Conservation (phyloP, 2,888 invertebrate species). For the Papilio gigon region DNA sequence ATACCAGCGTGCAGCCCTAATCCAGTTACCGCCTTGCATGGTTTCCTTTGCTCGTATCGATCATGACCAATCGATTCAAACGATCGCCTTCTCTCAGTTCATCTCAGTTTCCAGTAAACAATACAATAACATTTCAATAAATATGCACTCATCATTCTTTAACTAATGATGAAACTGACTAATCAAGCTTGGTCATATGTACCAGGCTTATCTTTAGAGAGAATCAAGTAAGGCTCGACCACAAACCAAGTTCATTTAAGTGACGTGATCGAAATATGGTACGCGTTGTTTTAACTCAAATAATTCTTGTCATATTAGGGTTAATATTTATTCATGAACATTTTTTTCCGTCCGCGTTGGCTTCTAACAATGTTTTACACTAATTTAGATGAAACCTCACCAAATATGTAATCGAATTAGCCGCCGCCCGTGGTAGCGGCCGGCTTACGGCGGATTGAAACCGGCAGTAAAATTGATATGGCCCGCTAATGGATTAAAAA, state of each 20-base stretch:
- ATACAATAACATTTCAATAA: background rate
- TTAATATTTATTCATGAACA: background rate
- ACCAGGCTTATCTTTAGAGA: too few relatives aligned
- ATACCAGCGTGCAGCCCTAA: slow-evolving; percentile 25
- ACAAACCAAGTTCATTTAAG: too few relatives aligned
- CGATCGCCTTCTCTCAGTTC: background rate
- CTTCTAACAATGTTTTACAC: background rate
- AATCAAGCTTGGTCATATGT: too few relatives aligned
- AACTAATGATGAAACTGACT: too few relatives aligned
- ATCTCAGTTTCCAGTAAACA: background rate
- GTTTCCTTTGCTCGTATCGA: slow-evolving; percentile 33
- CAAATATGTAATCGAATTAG: slow-evolving; percentile 37
- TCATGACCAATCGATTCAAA: slow-evolving; percentile 26
- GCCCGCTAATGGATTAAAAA: slow-evolving; percentile 37
- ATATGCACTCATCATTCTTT: too few relatives aligned
- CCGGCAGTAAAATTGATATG: slow-evolving; percentile 17
- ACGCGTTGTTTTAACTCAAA: too few relatives aligned
- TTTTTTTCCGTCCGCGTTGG: background rate
- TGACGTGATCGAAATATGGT: too few relatives aligned
- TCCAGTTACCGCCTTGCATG: slow-evolving; percentile 35
- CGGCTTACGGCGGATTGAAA: slow-evolving; percentile 28
- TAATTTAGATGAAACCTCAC: slow-evolving; percentile 36
- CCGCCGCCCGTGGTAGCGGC: background rate
- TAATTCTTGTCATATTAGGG: too few relatives aligned
- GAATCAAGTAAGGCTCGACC: too few relatives aligned